These are phyloP conservation scores for Eupithecia insigniata DNA, from an alignment of 2,888 invertebrate species.

Conservation along the genomic window DNA sequence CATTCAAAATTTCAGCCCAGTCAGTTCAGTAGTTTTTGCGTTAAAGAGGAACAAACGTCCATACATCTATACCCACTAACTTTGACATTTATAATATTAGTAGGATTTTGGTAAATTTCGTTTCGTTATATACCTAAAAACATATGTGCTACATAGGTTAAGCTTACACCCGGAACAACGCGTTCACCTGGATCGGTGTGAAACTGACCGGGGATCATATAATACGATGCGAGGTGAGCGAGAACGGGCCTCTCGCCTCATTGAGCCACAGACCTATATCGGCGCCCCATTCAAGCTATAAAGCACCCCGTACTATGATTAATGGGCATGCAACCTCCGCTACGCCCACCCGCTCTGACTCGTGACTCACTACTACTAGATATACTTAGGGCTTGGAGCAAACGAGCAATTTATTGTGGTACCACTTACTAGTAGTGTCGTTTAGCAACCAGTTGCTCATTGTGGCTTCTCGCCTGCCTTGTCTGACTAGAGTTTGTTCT, in stretches of 20 bases:
- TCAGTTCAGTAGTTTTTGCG: too few species aligned
- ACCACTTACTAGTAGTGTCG: not conserved
- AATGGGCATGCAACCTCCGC: constrained; percentile 67
- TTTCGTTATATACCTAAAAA: too few species aligned
- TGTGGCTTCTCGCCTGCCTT: not conserved
- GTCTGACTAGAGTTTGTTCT: not conserved
- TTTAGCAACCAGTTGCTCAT: not conserved
- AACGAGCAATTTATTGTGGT: constrained; percentile 7
- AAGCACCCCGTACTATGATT: constrained; percentile 74
- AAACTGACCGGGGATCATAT: constrained; percentile 31
- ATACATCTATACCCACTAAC: too few species aligned
- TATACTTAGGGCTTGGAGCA: not conserved
- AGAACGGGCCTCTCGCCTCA: constrained; percentile 48
- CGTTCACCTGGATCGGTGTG: constrained; percentile 18
- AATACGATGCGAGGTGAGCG: constrained; percentile 27
- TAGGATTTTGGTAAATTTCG: too few species aligned
- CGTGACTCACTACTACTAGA: constrained; percentile 52
- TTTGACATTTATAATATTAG: too few species aligned
- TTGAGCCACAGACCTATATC: constrained; percentile 63
- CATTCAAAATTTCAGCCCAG: too few species aligned
- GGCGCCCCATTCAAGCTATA: constrained; percentile 74
- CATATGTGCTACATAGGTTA: not conserved
- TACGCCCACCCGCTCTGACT: constrained; percentile 65
- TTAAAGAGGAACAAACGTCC: too few species aligned
- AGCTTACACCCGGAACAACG: not conserved